Percentiles rank a stretch among this genome's conserved stretches.
phyloP scores from a whole-genome alignment of 1,140 invertebrate genomes.

The Geopemphigus sp. region DNA sequence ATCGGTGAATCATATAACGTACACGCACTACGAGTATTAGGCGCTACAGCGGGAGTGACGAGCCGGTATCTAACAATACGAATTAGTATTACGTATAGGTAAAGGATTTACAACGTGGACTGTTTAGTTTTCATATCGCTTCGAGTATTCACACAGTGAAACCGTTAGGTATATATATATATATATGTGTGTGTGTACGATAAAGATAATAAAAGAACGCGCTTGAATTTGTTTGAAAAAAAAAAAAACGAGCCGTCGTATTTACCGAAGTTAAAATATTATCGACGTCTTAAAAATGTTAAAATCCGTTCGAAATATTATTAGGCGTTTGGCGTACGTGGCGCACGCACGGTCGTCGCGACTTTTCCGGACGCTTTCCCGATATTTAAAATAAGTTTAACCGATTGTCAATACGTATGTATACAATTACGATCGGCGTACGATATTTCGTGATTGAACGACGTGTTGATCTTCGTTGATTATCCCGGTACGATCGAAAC shows the following conservation, averaged over 20 bases:
- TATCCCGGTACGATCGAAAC: too few relatives aligned
- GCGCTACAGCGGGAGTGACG: not conserved
- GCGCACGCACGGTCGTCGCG: too few relatives aligned
- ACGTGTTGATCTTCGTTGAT: too few relatives aligned
- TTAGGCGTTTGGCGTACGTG: not conserved
- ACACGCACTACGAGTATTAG: not conserved
- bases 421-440: too few relatives aligned
- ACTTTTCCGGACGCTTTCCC: too few relatives aligned
- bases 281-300: not conserved
- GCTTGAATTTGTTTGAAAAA: not conserved
- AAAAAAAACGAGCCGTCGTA: not conserved
- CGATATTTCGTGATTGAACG: too few relatives aligned
- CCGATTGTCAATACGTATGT: too few relatives aligned
- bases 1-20: too few relatives aligned
- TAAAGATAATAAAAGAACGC: slow-evolving; percentile 15
- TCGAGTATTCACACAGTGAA: not conserved
- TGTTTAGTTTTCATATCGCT: slow-evolving; percentile 13
- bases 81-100: not conserved
- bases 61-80: not conserved
- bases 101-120: not conserved
- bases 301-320: not conserved
- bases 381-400: too few relatives aligned
- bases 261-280: not conserved
- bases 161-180: not conserved
- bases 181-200: too few relatives aligned